Percentiles rank a stretch among this genome's conserved stretches.
These are phyloP conservation scores for Hypotaenidia okinawae DNA, from an alignment of 2,797 vertebrate genomes.

Conservation along the genomic window DNA sequence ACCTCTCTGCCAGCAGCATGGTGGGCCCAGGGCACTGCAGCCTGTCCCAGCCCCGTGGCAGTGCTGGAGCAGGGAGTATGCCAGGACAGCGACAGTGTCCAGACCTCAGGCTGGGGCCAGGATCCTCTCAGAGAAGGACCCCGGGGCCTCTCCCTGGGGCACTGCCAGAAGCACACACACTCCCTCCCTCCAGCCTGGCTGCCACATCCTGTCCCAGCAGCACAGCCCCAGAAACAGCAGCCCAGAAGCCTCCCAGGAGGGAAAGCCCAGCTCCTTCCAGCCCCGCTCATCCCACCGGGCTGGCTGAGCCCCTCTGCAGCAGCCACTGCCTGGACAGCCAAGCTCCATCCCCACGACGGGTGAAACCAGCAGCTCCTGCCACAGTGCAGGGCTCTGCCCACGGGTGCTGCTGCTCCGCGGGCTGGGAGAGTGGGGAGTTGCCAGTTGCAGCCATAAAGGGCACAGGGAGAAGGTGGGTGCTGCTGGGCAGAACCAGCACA, in stretches of 20 bases:
- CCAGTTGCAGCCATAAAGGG: rapidly evolving
- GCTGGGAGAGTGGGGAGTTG: not conserved
- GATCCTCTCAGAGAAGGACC: conserved; percentile 21
- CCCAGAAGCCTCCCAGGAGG: not conserved
- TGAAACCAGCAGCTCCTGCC: not conserved
- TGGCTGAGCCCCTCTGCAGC: rapidly evolving
- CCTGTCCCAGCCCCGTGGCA: rapidly evolving
- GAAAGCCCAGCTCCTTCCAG: not conserved
- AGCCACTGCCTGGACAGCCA: not conserved
- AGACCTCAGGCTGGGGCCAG: not conserved
- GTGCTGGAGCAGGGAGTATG: rapidly evolving
- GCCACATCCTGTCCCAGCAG: not conserved
- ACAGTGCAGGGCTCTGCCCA: not conserved
- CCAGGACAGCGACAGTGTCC: conserved; percentile 28
- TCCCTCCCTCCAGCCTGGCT: not conserved
- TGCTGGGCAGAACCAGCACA: not conserved
- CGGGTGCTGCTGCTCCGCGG: not conserved
- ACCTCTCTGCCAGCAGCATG: not conserved
- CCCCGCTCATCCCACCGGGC: not conserved
- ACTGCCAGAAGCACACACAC: not conserved
- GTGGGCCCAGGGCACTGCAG: not conserved
- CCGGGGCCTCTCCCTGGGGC: conserved; percentile 6
- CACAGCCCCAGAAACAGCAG: not conserved
- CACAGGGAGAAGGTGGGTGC: rapidly evolving
- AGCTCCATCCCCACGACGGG: not conserved